Conservation (phyloP, 2,113 vertebrate species). For the Anolis carolinensis region DNA sequence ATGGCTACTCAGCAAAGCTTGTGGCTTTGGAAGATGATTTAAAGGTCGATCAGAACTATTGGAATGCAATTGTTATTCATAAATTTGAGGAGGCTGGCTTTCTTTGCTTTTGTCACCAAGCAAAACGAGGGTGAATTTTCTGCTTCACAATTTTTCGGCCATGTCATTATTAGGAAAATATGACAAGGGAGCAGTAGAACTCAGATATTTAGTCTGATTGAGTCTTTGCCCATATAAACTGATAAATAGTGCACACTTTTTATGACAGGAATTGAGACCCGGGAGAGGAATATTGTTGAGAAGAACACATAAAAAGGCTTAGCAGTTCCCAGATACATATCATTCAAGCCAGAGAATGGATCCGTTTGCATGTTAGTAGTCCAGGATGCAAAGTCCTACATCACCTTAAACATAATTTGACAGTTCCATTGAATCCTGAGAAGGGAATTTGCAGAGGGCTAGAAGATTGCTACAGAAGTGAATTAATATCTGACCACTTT, state of each 20-base stretch:
- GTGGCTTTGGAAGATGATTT: slow-evolving; percentile 32
- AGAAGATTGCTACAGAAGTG: slow-evolving; percentile 36
- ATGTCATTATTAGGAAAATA: slow-evolving; percentile 59
- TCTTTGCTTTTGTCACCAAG: slow-evolving; percentile 44
- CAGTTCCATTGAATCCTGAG: slow-evolving; percentile 20
- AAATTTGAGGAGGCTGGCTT: slow-evolving; percentile 47
- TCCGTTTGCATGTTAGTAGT: slow-evolving; percentile 10
- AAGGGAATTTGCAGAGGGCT: slow-evolving; percentile 28
- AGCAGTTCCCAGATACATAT: background rate
- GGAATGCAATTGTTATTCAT: slow-evolving; percentile 53
- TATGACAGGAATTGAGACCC: slow-evolving; percentile 37
- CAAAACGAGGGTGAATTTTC: slow-evolving; percentile 55
- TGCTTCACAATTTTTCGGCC: slow-evolving; percentile 47
- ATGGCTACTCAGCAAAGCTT: slow-evolving; percentile 34
- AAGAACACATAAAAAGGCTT: slow-evolving; percentile 6
- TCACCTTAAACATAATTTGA: slow-evolving; percentile 7
- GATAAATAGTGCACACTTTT: slow-evolving; percentile 36
- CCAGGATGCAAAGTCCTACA: background rate
- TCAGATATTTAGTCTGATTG: slow-evolving; percentile 40
- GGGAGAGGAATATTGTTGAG: slow-evolving; percentile 43
- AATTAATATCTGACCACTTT: slow-evolving; percentile 40
- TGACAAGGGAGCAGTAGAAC: slow-evolving; percentile 30
- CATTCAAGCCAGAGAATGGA: background rate
- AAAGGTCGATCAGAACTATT: slow-evolving; percentile 43
- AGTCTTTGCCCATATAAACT: slow-evolving; percentile 43